Evolutionary conservation across 2,113 vertebrate genomes (phyloP).

Genomic region (Pomatorhinus ruficollis): DNA sequence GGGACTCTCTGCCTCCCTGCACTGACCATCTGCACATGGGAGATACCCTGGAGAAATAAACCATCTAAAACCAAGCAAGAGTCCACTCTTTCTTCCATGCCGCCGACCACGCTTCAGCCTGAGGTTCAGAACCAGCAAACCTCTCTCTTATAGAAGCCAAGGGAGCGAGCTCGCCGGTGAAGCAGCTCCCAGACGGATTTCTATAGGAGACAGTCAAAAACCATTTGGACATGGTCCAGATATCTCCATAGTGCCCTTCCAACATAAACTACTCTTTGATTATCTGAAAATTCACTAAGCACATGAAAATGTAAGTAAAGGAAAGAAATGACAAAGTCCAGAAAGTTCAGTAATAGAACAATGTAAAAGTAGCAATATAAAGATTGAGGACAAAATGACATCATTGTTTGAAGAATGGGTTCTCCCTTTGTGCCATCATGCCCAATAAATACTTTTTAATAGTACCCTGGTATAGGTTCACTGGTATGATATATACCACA

Average conservation of each 20-base stretch:
- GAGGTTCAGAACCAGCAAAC: too few relatives aligned
- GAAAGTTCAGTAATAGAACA: neutral
- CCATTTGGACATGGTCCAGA: too few relatives aligned
- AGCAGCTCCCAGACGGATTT: too few relatives aligned
- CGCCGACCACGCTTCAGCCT: too few relatives aligned
- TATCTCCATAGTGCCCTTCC: neutral
- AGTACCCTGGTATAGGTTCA: neutral
- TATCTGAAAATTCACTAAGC: neutral
- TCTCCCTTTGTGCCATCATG: neutral
- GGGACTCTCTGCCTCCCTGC: too few relatives aligned
- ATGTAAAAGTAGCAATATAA: neutral
- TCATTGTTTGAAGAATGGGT: neutral
- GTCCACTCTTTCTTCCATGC: too few relatives aligned
- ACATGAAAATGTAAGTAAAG: neutral
- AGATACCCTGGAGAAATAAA: too few relatives aligned
- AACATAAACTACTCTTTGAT: neutral
- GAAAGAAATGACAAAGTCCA: neutral
- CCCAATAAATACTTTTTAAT: neutral
- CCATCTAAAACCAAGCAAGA: too few relatives aligned
- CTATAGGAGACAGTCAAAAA: neutral
- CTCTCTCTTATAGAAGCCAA: too few relatives aligned
- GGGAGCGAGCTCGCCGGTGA: too few relatives aligned
- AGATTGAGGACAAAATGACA: neutral
- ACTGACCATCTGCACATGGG: too few relatives aligned
- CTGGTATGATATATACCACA: neutral